Percentiles rank a stretch among this genome's conserved stretches.
Conservation (phyloP, 2,113 vertebrate species). For the Myodes glareolus region DNA sequence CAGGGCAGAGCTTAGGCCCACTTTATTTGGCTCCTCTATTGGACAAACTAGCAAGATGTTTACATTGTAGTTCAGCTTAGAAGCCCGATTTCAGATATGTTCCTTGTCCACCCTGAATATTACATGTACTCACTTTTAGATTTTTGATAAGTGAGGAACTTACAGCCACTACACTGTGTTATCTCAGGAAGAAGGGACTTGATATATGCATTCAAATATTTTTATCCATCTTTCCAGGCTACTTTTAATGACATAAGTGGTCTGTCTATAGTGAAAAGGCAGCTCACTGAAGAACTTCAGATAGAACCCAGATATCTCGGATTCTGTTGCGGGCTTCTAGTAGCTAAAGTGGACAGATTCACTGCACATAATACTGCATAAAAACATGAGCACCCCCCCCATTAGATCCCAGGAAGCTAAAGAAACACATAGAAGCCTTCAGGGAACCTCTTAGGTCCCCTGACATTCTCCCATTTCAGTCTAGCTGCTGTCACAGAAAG, state of each 20-base stretch:
- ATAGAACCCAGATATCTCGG: background rate
- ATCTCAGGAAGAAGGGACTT: background rate
- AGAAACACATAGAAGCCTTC: background rate
- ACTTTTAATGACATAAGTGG: background rate
- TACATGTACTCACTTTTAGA: background rate
- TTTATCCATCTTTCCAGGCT: background rate
- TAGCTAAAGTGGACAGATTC: background rate
- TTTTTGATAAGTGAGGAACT: background rate
- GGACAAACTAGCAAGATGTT: slow-evolving; percentile 6
- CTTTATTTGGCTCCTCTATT: background rate
- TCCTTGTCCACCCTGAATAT: background rate
- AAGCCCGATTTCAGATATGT: background rate
- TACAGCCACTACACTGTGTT: background rate
- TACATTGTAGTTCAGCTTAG: background rate
- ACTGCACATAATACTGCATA: background rate
- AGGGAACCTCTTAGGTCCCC: background rate
- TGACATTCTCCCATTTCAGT: background rate
- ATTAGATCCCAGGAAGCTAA: background rate
- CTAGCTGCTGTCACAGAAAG: background rate
- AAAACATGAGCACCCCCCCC: background rate
- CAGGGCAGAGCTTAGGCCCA: background rate
- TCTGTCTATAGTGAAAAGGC: background rate
- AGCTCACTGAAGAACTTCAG: background rate
- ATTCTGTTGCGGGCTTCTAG: background rate
- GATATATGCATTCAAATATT: background rate